These are phyloP conservation scores for Thaleichthys pacificus DNA, from an alignment of 2,797 vertebrate genomes.

Conservation along the genomic window DNA sequence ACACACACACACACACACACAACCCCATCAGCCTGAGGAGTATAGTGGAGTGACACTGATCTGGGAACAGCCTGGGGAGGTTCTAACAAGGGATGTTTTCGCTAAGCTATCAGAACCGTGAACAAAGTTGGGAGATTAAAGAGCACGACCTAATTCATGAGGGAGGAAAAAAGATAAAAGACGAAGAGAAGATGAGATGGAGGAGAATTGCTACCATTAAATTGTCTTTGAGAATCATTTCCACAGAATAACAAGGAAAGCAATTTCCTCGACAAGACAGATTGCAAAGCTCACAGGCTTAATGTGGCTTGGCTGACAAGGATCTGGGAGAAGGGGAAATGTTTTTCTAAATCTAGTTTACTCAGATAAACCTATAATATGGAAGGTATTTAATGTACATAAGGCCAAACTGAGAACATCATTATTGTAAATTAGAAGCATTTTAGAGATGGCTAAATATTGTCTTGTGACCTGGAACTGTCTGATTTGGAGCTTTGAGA, in stretches of 20 bases:
- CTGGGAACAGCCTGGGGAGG: not conserved
- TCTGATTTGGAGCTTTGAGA: no score
- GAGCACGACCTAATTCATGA: not conserved
- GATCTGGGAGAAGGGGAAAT: not conserved
- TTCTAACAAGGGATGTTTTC: not conserved
- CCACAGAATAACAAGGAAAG: slow-evolving; percentile 3
- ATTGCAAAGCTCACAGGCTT: slow-evolving; percentile 8
- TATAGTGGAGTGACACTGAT: not conserved
- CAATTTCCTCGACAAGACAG: slow-evolving; percentile 13
- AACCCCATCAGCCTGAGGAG: not conserved
- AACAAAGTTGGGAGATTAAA: not conserved
- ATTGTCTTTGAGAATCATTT: slow-evolving; percentile 3
- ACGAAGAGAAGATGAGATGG: not conserved
- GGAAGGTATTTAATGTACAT: not conserved
- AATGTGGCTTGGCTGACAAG: slow-evolving; percentile 13
- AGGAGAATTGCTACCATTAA: slow-evolving; percentile 1
- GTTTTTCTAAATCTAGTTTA: not conserved
- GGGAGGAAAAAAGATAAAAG: not conserved
- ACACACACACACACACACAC: not conserved
- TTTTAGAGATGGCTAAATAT: not conserved
- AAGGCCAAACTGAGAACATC: not conserved
- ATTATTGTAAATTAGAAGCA: not conserved
- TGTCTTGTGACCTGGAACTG: not conserved
- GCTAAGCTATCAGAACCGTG: slow-evolving; percentile 2
- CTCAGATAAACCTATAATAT: not conserved